Evolutionary conservation across 37 sponge, comb jelly and placozoan species (phyloP), one percentile per base, ranked within the genome.

Genomic region (Beroe forskalii): DNA sequence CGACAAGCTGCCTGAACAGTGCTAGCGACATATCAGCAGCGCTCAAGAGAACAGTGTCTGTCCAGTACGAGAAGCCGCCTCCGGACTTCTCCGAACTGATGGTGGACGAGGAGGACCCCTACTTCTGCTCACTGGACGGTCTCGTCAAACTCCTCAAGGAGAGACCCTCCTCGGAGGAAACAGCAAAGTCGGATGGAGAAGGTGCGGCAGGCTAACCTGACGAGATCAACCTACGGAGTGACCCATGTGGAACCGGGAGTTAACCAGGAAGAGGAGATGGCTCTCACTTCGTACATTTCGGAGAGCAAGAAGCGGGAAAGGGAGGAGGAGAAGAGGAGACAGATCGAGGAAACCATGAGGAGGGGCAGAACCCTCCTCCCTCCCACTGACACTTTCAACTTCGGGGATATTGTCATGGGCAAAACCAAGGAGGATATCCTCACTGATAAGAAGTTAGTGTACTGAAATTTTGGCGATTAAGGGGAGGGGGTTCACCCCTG

Each of bases 111-210:
- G 86, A 80, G 28, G 86, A 80, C 44, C 23, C 44, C n/a, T 80
- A 80, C 35, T 80, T 80, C 55, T 80, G 86, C 35, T 35, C 28
- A 43, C 86, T 80, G 8, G 86, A 80, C 30, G 86, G 86, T 0
- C 44, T 80, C 9, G 86, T 80, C 2, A 80, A 27, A 37, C 35
- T 80, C 14, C 28, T 80, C 38, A 80, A 80, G 55, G 86, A 80
- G 19, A 33, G 72, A 9, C 72, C 72, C 38, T 14, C 72, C 2
- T 32, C 33, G 27, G 37, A 69, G 38, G 72, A 69, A 33, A 69
- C 72, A 32, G 23, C 40, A 35, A 3, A 20, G 40, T 12, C 9
- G 40, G 3, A 32, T 72, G 8, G 37, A 42, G 28, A 35, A 44
- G 55, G 86, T 80, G n/a, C 44, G 86, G 42, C 8, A 80, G 28